phyloP scores from a whole-genome alignment of 2,888 invertebrate genomes.

The Notodonta ziczac region DNA sequence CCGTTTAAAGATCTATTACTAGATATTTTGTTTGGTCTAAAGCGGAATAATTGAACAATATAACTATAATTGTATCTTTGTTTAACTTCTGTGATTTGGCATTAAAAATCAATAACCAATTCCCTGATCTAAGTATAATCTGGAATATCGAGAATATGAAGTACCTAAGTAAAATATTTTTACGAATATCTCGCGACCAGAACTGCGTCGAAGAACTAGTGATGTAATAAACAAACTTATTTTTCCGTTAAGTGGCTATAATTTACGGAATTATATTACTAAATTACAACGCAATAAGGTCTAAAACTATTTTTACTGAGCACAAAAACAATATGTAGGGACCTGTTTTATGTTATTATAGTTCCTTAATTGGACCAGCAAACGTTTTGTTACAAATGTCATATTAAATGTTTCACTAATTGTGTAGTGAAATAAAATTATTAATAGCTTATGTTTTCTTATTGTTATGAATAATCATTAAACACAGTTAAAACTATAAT shows the following conservation, averaged over 20 bases:
- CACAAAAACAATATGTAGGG: conserved; percentile 20
- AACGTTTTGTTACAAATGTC: conserved; percentile 58
- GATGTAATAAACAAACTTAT: conserved; percentile 16
- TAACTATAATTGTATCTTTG: too few species aligned
- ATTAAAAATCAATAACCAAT: too few species aligned
- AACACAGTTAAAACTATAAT: too few species aligned
- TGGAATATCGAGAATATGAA: too few species aligned
- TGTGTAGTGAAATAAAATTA: conserved; percentile 31
- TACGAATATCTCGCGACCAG: too few species aligned
- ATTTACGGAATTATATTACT: conserved; percentile 28
- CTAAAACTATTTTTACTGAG: conserved; percentile 1
- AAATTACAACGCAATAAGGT: conserved; percentile 16
- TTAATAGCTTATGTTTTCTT: conserved; percentile 18
- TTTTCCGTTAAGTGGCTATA: background rate
- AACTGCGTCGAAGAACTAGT: background rate
- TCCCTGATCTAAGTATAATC: too few species aligned
- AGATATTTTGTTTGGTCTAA: too few species aligned
- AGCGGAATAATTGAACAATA: too few species aligned
- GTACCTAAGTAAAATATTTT: too few species aligned
- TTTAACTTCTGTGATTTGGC: too few species aligned
- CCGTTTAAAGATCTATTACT: too few species aligned
- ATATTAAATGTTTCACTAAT: conserved; percentile 35
- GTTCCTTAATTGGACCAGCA: conserved; percentile 64
- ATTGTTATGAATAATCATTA: background rate
- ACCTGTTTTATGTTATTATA: conserved; percentile 64